Percentiles rank a stretch among this genome's conserved stretches.
These are phyloP conservation scores for Brienomyrus brachyistius DNA, from an alignment of 2,113 vertebrate genomes.

Conservation along the genomic window DNA sequence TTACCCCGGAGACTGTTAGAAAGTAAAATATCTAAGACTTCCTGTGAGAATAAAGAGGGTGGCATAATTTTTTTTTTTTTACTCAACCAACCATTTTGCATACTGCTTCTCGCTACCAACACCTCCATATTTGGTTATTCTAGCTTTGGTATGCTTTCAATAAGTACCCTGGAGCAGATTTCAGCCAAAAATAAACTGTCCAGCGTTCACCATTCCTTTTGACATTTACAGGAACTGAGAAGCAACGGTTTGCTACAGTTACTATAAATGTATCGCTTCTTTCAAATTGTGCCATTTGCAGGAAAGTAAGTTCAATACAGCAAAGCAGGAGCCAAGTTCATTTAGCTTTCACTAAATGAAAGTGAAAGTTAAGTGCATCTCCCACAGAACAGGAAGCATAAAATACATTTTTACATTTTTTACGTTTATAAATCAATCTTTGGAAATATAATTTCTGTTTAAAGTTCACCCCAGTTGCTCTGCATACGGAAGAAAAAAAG, in stretches of 20 bases:
- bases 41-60: constrained; percentile 24
- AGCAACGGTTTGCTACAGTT: not conserved
- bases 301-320: not conserved
- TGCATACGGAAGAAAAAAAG: not conserved
- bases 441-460: not conserved
- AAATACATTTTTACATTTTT: not conserved
- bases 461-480: not conserved
- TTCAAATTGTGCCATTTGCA: not conserved
- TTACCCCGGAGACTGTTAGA: not conserved
- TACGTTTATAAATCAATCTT: not conserved
- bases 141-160: not conserved
- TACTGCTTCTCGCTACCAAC: constrained; percentile 6
- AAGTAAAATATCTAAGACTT: constrained; percentile 26
- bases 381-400: not conserved
- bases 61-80: not conserved
- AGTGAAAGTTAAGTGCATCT: not conserved
- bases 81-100: constrained; percentile 8
- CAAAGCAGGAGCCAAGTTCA: not conserved
- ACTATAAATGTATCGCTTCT: not conserved
- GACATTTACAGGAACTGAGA: not conserved
- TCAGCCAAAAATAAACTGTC: not conserved
- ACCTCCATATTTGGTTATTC: constrained; percentile 14
- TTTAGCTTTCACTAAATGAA: not conserved
- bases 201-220: not conserved
- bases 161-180: not conserved